A percentile compares a stretch with the other conserved stretches of the same genome.
phyloP scores from a whole-genome alignment of 1,140 invertebrate species.

The Parapsyche elsis region DNA sequence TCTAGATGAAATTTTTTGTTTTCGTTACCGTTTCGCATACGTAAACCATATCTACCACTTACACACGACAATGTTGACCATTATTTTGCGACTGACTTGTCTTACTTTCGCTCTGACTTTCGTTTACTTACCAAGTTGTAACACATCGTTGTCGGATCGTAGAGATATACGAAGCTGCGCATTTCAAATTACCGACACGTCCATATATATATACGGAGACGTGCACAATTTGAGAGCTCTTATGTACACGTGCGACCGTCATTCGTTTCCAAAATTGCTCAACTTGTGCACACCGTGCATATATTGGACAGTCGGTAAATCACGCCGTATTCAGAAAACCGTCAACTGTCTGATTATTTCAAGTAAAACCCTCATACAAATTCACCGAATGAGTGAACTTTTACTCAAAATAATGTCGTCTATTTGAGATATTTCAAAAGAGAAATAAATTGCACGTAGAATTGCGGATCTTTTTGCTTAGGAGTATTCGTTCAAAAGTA shows the following conservation, averaged over 20 bases:
- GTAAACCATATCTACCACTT: slow-evolving; percentile 19
- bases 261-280: too few relatives aligned
- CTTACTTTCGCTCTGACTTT: slow-evolving; percentile 35
- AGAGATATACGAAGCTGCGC: neutral
- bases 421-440: too few relatives aligned
- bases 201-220: too few relatives aligned
- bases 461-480: neutral
- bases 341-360: too few relatives aligned
- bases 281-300: too few relatives aligned
- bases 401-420: neutral
- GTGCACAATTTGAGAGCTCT: too few relatives aligned
- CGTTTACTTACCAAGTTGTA: slow-evolving; percentile 34
- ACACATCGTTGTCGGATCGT: neutral
- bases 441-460: neutral
- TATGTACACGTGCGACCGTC: too few relatives aligned
- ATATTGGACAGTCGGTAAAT: too few relatives aligned
- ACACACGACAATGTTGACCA: slow-evolving; percentile 25
- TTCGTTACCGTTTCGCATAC: neutral
- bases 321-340: too few relatives aligned
- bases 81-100: slow-evolving; percentile 36
- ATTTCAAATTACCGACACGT: too few relatives aligned
- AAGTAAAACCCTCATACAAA: too few relatives aligned
- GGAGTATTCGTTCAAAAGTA: slow-evolving; percentile 39
- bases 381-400: too few relatives aligned
- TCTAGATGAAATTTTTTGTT: slow-evolving; percentile 6